Evolutionary conservation across 2,797 vertebrate species (phyloP), one percentile per base, ranked within the genome.

Genomic region (Sebastes reedi): DNA sequence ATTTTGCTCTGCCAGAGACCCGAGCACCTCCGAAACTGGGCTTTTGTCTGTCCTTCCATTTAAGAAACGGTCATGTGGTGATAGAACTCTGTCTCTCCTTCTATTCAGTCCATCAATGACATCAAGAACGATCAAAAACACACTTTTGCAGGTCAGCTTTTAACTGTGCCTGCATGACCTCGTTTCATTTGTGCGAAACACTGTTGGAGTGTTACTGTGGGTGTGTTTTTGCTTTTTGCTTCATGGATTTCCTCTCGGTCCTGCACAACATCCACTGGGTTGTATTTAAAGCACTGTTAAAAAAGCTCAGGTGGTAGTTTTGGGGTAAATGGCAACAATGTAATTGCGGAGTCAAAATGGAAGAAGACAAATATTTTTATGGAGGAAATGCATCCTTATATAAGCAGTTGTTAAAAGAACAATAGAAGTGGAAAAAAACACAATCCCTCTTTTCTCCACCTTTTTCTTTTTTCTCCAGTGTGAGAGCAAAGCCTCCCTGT

Each of bases 51-150:
- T 27, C 10, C 20, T 69, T 52, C 46, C 30, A 50, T 70, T 77
- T 25, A 29, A 55, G 62, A 72, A 77, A 8, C 20, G 67, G 32
- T 75, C 68, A 46, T 22, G 73, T 16, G 61, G 68, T 34, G 61
- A 77, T 59, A 59, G 27, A 67, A 32, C 14, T 61, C 24, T 20
- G 0, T 54, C 6, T 39, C 18, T 58, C 36, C 13, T 50, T 24
- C 13, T 16, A 3, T 34, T 80, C 56, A 65, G 27, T 64, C 72
- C 32, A 67, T 77, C 79, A 71, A 20, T 56, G 58, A 83, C 67
- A 64, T 79, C 42, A 50, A 25, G 8, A 79, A 56, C 25, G 8
- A 86, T 72, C 59, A 61, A 29, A 77, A 79, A 75, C 75, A 70
- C 9, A 18, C 50, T 64, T 42, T 34, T 3, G 4, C 18, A 16